Percentiles rank a stretch among this genome's conserved stretches.
These are phyloP conservation scores for Lasiurus borealis DNA, from an alignment of 2,113 vertebrate genomes.

Conservation along the genomic window DNA sequence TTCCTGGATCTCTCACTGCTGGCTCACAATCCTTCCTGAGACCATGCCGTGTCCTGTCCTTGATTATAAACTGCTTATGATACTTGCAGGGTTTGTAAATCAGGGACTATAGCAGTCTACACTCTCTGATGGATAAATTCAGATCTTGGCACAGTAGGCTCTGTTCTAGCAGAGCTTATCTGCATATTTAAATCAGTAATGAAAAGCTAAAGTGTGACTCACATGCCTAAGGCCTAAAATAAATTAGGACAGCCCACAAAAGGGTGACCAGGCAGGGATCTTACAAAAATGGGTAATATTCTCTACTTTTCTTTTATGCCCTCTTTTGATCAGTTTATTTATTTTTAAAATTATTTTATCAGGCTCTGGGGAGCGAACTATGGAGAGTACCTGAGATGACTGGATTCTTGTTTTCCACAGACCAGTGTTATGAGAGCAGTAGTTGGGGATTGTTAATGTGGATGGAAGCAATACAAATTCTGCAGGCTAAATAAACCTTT, in stretches of 20 bases:
- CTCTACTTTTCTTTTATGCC: neutral
- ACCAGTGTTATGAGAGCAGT: neutral
- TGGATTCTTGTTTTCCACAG: neutral
- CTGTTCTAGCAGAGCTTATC: neutral
- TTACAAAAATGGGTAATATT: neutral
- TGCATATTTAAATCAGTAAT: slow-evolving; percentile 1
- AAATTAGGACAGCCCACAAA: slow-evolving; percentile 35
- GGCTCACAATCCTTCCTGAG: neutral
- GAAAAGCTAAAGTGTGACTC: neutral
- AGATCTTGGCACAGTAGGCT: neutral
- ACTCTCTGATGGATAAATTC: neutral
- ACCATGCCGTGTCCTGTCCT: neutral
- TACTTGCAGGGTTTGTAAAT: neutral
- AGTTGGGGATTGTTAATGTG: neutral
- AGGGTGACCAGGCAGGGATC: neutral
- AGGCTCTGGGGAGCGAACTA: neutral
- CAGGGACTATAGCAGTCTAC: neutral
- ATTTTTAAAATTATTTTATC: slow-evolving; percentile 48
- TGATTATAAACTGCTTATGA: neutral
- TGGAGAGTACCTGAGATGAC: neutral
- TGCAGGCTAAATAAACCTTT: neutral
- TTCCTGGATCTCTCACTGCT: neutral
- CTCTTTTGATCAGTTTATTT: slow-evolving; percentile 62
- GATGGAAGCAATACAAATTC: slow-evolving; percentile 14
- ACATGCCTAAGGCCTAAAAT: slow-evolving; percentile 31